Evolutionary conservation across 2,113 vertebrate species (phyloP).

Genomic region (Notarius quadriscutis): DNA sequence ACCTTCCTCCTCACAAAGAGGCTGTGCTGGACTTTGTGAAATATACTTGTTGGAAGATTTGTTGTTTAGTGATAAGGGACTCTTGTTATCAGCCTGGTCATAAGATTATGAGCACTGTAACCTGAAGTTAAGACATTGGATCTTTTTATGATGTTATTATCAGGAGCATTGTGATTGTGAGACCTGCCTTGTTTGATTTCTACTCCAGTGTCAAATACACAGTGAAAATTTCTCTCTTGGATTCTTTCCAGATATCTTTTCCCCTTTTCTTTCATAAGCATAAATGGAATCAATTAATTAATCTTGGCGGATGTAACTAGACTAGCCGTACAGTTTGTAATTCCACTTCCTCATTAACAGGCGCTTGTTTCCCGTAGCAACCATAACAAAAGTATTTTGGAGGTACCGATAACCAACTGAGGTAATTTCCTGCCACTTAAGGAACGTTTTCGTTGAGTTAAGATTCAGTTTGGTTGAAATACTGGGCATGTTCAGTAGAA

Average conservation of each 20-base stretch:
- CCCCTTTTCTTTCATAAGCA: not conserved
- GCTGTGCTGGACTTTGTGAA: constrained; percentile 64
- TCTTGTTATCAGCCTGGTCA: constrained; percentile 36
- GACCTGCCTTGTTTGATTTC: not conserved
- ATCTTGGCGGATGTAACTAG: not conserved
- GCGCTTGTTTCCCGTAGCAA: constrained; percentile 5
- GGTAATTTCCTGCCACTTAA: not conserved
- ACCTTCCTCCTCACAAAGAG: constrained; percentile 33
- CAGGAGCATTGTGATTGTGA: not conserved
- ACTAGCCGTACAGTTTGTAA: constrained; percentile 3
- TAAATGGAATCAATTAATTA: constrained; percentile 31
- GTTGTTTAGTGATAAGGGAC: not conserved
- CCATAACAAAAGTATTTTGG: not conserved
- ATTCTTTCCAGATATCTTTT: not conserved
- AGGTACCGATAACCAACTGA: not conserved
- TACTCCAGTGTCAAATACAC: not conserved
- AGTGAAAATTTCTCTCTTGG: not conserved
- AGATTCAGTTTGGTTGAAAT: not conserved
- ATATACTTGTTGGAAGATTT: constrained; percentile 25
- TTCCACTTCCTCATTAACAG: not conserved
- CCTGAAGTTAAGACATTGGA: not conserved
- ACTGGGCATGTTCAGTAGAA: not conserved
- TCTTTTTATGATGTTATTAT: not conserved
- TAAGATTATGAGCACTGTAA: constrained; percentile 16
- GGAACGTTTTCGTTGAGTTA: not conserved